Conservation (phyloP, 2,797 vertebrate genomes). For the Scyliorhinus canicula region DNA sequence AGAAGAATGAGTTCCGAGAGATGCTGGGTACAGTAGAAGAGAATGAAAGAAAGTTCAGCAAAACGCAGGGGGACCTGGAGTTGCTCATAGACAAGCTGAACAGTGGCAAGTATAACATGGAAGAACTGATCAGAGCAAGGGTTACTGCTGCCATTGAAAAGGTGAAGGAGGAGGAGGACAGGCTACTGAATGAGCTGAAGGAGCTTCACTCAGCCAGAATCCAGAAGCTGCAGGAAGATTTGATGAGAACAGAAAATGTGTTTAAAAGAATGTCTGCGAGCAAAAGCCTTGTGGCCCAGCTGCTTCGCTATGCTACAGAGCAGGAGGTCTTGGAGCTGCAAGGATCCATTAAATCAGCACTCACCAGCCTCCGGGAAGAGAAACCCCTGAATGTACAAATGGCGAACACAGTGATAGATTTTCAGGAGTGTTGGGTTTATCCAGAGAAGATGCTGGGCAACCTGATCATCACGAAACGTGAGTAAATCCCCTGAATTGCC, state of each 20-base stretch:
- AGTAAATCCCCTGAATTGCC: neutral
- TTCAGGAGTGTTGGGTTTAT: neutral
- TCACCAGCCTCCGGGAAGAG: neutral
- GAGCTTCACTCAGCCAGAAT: neutral
- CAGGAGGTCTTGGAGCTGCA: conserved; percentile 9
- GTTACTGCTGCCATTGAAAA: neutral
- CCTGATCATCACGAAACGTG: neutral
- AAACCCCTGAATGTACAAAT: neutral
- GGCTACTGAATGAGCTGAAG: neutral
- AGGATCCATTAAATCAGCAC: neutral
- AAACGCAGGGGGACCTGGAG: neutral
- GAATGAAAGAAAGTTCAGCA: neutral
- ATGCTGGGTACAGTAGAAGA: neutral
- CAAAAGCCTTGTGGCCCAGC: neutral
- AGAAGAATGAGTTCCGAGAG: neutral
- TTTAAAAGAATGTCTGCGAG: neutral
- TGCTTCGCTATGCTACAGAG: conserved; percentile 16
- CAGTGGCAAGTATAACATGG: neutral
- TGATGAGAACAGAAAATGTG: neutral
- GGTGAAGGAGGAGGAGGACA: conserved; percentile 1
- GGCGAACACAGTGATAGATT: neutral
- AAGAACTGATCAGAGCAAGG: neutral
- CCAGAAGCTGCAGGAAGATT: neutral
- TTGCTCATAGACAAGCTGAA: neutral
- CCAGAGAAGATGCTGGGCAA: neutral